Percentiles rank a stretch among this genome's conserved stretches.
phyloP scores from a whole-genome alignment of 2,888 invertebrate species.

The Anthrax anthrax region DNA sequence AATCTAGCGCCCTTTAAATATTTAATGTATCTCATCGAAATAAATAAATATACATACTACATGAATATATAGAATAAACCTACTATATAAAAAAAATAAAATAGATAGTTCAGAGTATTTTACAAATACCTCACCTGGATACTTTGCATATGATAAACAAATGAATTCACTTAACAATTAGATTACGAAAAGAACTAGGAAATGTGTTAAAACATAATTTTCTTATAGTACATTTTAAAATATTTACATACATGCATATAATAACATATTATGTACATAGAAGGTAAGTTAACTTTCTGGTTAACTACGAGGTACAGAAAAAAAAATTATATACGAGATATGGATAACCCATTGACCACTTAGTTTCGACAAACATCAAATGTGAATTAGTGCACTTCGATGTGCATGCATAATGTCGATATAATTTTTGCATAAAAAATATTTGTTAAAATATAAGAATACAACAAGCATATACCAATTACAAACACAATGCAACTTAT shows the following conservation, averaged over 20 bases:
- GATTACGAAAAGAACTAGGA: background rate
- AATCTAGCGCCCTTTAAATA: background rate
- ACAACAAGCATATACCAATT: too few relatives aligned
- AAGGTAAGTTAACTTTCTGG: background rate
- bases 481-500: too few relatives aligned
- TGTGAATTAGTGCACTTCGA: conserved; percentile 21
- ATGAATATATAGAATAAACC: too few relatives aligned
- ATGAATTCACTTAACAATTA: background rate
- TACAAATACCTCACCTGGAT: background rate
- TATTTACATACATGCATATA: too few relatives aligned
- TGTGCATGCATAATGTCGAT: conserved; percentile 7
- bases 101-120: too few relatives aligned
- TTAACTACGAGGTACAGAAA: background rate
- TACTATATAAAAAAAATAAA: too few relatives aligned
- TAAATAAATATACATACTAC: too few relatives aligned
- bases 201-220: background rate
- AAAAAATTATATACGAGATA: background rate
- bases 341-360: conserved; percentile 19
- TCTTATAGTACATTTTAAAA: too few relatives aligned
- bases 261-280: background rate
- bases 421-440: background rate
- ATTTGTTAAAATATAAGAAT: too few relatives aligned
- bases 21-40: too few relatives aligned
- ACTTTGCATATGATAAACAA: background rate
- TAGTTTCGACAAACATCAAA: conserved; percentile 20